Evolutionary conservation across 1,140 invertebrate genomes (phyloP), one percentile per base, ranked within the genome.

Genomic region (Ruditapes philippinarum): DNA sequence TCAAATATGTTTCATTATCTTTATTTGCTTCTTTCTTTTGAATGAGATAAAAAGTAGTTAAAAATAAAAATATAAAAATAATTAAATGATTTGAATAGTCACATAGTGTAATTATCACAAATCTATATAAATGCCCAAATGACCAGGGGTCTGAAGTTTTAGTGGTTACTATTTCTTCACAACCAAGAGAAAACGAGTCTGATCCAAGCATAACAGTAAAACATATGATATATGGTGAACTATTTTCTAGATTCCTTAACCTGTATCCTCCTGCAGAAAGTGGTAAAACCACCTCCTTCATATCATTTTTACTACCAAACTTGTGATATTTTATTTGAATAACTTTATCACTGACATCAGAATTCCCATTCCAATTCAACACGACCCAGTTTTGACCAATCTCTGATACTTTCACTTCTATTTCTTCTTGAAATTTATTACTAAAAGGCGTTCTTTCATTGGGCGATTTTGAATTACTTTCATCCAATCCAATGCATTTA

Each of bases 151-250:
- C 28, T 22, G 40, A 31, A 31, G 33, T 1, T 45, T 83, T 68
- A 31, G 22, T 5, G 33, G 79, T 82, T 3, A 78, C 22, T 12
- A 78, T 78, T 78, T 78, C 74, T 78, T 78, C 74, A 54, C 74
- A 78, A 19, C 45, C 74, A 9, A 54, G 28, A 4, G 14, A 51
- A 25, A 31, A 28, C n/a, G 74, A 33, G 19, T 70, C 33, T 31
- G 45, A 1, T 78, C 45, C 45, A 19, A 31, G 45, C 45, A 78
- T 7, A 5, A 54, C 28, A 33, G 45, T 33, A 17, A 65, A 81
- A 62, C 79, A 81, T 7, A 81, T 45, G 25, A 81, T 19, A 45
- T 81, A 81, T 62, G 79, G 79, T 42, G 79, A 1, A 38, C 65
- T 22, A 60, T 7, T 19, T 45, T 81, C 79, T 12, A 81, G 17